Evolutionary conservation across 2,797 vertebrate species (phyloP), one percentile per base, ranked within the genome.

Genomic region (Neosilurus hyrtlii): DNA sequence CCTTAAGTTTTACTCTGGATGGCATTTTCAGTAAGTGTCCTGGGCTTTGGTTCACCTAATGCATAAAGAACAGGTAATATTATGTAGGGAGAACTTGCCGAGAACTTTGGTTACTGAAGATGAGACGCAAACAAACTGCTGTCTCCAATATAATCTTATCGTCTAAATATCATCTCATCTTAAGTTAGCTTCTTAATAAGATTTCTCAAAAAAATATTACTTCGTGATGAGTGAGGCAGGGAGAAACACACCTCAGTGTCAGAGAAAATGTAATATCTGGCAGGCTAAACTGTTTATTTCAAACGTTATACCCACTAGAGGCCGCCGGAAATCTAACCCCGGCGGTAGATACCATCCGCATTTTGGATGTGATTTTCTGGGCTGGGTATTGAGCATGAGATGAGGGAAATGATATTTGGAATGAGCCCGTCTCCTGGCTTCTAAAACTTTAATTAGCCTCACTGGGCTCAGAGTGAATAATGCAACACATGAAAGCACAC

Each of bases 361-460:
- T 71, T 59, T 62, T 79, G 81, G 87, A 84, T 84, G 83, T 87
- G 86, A 86, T 88, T 88, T 86, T 87, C 79, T 84, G 43, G 12
- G 78, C 74, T 83, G 84, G 85, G 83, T 79, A 89, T 85, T 88
- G 88, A 87, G 83, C 43, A 76, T 80, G 79, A 87, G 84, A 70
- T 83, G 84, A 82, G 82, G 73, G 89, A 89, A 88, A 89, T 86
- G 84, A 88, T 84, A 86, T 86, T 85, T 87, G 84, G 80, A 89
- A 85, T 86, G 86, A 88, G 83, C 35, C 75, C 14, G 77, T 88
- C 87, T 84, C 88, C 79, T 82, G 84, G 88, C 78, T 78, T 81
- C 80, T 87, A 86, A 86, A 85, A 87, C 83, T 88, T 90, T 90
- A 90, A 90, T 90, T 90, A 90, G 83, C 83, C 86, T 89, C 86